A percentile compares a stretch with the other conserved stretches of the same genome.
Conservation (phyloP, 2,888 invertebrate genomes). For the Altica lythri region DNA sequence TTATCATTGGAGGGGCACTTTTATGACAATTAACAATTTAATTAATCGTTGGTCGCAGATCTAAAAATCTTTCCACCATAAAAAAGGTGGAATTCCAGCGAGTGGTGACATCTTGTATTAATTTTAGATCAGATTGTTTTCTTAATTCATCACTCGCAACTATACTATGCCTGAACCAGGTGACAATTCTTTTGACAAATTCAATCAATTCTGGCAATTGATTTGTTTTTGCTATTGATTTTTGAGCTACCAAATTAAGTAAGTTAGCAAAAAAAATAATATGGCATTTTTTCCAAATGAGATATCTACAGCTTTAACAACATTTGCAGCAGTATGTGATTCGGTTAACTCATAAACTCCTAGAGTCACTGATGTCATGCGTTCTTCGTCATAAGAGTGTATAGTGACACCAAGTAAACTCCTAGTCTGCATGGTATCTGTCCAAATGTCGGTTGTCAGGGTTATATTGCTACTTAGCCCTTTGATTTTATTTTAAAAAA, state of each 20-base stretch:
- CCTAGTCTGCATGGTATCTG: conserved; percentile 30
- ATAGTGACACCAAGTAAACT: conserved; percentile 34
- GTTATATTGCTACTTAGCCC: no score
- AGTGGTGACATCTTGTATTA: conserved; percentile 2
- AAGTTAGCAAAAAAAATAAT: conserved; percentile 36
- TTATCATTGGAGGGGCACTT: conserved; percentile 4
- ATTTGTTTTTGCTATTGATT: no score
- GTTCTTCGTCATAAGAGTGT: no score
- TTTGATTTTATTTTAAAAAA: no score
- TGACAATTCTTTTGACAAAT: conserved; percentile 21
- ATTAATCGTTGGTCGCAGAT: neutral
- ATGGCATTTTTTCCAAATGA: conserved; percentile 24
- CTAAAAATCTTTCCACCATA: neutral
- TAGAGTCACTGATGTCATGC: conserved; percentile 18
- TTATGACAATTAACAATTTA: conserved; percentile 1
- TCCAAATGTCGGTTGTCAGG: conserved; percentile 36
- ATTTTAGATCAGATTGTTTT: neutral
- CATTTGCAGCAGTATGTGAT: conserved; percentile 17
- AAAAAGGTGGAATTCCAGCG: conserved; percentile 12
- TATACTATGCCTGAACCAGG: conserved; percentile 26
- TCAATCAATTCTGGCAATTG: neutral
- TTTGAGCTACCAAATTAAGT: conserved; percentile 28
- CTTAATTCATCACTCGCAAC: conserved; percentile 13
- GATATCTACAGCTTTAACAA: conserved; percentile 12
- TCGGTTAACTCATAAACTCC: conserved; percentile 21